Percentiles rank a stretch among this genome's conserved stretches.
These are phyloP conservation scores for Gracilinanus agilis DNA, from an alignment of 2,113 vertebrate genomes.

Conservation along the genomic window DNA sequence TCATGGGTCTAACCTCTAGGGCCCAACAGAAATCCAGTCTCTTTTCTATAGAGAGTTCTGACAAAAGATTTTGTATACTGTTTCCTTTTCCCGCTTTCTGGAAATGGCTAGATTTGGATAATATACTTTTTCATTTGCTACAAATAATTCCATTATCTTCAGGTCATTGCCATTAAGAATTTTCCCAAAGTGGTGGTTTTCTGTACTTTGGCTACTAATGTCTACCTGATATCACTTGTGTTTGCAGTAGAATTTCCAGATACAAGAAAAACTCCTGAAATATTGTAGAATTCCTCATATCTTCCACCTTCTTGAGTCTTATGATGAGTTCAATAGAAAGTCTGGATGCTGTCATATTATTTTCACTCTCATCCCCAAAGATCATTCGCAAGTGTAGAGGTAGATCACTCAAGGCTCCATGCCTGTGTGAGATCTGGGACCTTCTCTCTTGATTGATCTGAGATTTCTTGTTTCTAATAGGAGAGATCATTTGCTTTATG, in stretches of 20 bases:
- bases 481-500: background rate
- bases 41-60: background rate
- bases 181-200: background rate
- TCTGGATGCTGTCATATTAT: background rate
- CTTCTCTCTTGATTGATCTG: background rate
- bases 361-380: background rate
- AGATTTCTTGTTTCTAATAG: background rate
- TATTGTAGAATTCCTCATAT: background rate
- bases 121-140: background rate
- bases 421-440: background rate
- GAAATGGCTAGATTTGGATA: background rate
- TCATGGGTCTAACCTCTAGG: background rate
- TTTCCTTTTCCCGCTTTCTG: background rate
- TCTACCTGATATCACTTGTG: background rate
- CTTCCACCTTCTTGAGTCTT: background rate
- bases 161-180: background rate
- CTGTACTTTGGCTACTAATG: background rate
- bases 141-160: background rate
- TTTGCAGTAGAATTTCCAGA: background rate
- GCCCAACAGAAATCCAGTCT: background rate
- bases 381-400: background rate
- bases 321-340: background rate
- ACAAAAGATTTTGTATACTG: background rate
- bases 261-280: background rate
- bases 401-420: background rate